Evolutionary conservation across 2,888 invertebrate genomes (phyloP).

Genomic region (Minunthozetes semirufus): DNA sequence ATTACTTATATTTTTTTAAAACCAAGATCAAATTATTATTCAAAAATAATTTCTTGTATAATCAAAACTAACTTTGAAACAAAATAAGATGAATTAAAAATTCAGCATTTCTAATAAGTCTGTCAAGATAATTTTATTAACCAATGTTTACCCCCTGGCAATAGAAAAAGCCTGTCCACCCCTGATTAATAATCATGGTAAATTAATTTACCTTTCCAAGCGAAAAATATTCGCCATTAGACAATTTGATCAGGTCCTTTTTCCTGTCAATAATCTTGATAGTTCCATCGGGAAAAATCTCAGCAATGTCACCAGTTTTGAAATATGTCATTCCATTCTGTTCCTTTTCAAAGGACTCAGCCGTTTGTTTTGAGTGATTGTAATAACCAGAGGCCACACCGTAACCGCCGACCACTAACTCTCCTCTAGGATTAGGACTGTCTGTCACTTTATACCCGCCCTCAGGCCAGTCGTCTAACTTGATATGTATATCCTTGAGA

Average conservation of each 20-base stretch:
- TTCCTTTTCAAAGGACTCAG: background rate
- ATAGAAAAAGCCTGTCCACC: no score
- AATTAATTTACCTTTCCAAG: slow-evolving; percentile 68
- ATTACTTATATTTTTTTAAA: no score
- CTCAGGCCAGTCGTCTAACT: slow-evolving; percentile 68
- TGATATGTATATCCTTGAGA: background rate
- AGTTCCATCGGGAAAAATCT: slow-evolving; percentile 84
- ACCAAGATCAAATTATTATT: no score
- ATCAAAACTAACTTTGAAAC: no score
- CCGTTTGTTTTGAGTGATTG: slow-evolving; percentile 51
- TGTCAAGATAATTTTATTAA: no score
- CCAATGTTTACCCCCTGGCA: no score
- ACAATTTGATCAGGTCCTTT: slow-evolving; percentile 90
- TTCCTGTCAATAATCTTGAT: slow-evolving; percentile 71
- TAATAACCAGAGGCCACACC: slow-evolving; percentile 90
- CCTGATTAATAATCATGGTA: no score
- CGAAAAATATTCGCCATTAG: slow-evolving; percentile 96
- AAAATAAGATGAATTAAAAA: no score
- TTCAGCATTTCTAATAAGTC: no score
- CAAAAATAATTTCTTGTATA: no score
- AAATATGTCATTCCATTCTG: slow-evolving; percentile 77
- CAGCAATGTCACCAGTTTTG: slow-evolving; percentile 91
- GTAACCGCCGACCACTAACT: slow-evolving; percentile 79
- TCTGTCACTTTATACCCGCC: slow-evolving; percentile 81
- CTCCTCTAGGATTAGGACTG: slow-evolving; percentile 75